phyloP scores from a whole-genome alignment of 2,113 vertebrate species.

The Neodontobutis hainanensis region DNA sequence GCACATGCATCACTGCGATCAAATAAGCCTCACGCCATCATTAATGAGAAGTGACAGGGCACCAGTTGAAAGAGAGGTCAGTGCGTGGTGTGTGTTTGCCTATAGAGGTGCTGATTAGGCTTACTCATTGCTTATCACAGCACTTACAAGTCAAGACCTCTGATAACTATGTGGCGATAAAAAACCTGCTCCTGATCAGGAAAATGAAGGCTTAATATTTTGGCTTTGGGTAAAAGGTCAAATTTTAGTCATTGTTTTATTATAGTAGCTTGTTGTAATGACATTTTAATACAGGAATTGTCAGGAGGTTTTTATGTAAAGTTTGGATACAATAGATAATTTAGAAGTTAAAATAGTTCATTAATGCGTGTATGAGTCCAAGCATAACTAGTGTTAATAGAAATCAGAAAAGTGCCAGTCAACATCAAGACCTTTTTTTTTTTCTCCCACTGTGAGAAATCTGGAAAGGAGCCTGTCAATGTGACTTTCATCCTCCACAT shows the following conservation, averaged over 20 bases:
- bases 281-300: too few relatives aligned
- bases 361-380: neutral
- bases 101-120: neutral
- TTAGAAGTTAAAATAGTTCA: too few relatives aligned
- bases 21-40: neutral
- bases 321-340: too few relatives aligned
- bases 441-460: slow-evolving; percentile 4
- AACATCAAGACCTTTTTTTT: neutral
- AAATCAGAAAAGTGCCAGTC: slow-evolving; percentile 2
- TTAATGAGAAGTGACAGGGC: slow-evolving; percentile 3
- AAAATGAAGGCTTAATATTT: too few relatives aligned
- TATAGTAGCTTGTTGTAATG: too few relatives aligned
- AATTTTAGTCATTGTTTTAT: too few relatives aligned
- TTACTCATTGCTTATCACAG: neutral
- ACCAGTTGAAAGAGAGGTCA: slow-evolving; percentile 7
- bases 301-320: too few relatives aligned
- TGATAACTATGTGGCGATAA: neutral
- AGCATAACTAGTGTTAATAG: neutral
- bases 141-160: slow-evolving; percentile 3
- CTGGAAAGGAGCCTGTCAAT: slow-evolving; percentile 6
- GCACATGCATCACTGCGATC: neutral
- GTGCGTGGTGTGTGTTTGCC: neutral
- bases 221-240: too few relatives aligned
- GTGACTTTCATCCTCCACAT: slow-evolving; percentile 15
- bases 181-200: neutral